These are phyloP conservation scores for Baccha elongata DNA, from an alignment of 2,888 invertebrate genomes.

Conservation along the genomic window DNA sequence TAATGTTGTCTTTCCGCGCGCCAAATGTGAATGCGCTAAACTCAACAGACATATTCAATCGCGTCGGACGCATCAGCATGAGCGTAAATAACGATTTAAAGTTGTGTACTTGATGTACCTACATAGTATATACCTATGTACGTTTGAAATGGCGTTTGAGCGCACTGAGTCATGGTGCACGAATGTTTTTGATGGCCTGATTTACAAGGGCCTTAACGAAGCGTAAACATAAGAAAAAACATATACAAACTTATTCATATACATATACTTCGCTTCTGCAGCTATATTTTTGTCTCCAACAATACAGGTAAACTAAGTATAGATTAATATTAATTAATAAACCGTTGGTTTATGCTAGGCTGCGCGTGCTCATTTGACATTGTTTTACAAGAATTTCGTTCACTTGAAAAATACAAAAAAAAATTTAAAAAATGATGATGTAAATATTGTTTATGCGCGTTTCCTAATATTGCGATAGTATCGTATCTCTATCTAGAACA, in stretches of 20 bases:
- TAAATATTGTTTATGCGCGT: too few relatives aligned
- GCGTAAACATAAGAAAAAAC: conserved; percentile 48
- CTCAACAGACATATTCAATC: conserved; percentile 30
- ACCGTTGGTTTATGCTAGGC: conserved; percentile 33
- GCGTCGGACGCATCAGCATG: conserved; percentile 42
- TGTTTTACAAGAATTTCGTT: not conserved
- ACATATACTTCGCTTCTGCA: conserved; percentile 2
- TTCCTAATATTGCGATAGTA: too few relatives aligned
- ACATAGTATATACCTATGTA: not conserved
- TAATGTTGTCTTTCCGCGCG: conserved; percentile 42
- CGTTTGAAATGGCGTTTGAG: conserved; percentile 11
- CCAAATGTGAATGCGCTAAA: conserved; percentile 46
- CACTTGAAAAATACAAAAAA: too few relatives aligned
- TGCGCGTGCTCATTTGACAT: conserved; percentile 19
- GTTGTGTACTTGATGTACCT: not conserved
- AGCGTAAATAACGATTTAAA: conserved; percentile 53
- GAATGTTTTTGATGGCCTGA: conserved; percentile 43
- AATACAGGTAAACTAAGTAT: not conserved
- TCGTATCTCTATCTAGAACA: too few relatives aligned
- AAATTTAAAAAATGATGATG: too few relatives aligned
- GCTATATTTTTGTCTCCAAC: conserved; percentile 16
- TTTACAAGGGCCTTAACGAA: conserved; percentile 62
- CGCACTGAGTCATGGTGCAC: conserved; percentile 49
- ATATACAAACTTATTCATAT: not conserved
- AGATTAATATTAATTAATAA: conserved; percentile 32